A percentile compares a stretch with the other conserved stretches of the same genome.
Evolutionary conservation across 1,140 invertebrate species (phyloP).

Genomic region (Aradophagus sp.): DNA sequence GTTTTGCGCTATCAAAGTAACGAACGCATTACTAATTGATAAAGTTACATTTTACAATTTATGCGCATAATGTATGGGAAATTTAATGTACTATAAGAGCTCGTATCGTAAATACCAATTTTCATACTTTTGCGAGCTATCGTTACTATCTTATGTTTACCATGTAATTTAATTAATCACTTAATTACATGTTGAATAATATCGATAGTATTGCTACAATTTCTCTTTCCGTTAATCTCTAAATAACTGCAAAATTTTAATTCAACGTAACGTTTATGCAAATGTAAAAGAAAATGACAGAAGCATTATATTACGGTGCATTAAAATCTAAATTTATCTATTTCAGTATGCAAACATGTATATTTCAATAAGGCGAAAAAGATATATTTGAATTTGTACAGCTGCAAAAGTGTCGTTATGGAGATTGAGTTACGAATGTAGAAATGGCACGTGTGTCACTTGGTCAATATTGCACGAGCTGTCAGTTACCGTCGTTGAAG

Average conservation of each 20-base stretch:
- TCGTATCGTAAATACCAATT: conserved; percentile 37
- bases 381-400: conserved; percentile 37
- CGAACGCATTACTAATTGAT: conserved; percentile 44
- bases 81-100: conserved; percentile 37
- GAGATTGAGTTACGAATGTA: too few species aligned
- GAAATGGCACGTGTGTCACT: conserved; percentile 37
- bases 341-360: too few species aligned
- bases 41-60: conserved; percentile 49
- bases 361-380: conserved; percentile 13
- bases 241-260: too few species aligned
- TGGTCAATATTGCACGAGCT: conserved; percentile 32
- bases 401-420: conserved; percentile 34
- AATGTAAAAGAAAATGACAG: too few species aligned
- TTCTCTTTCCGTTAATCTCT: too few species aligned
- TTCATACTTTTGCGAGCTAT: conserved; percentile 27
- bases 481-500: conserved; percentile 5
- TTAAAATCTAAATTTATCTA: too few species aligned
- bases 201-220: too few species aligned
- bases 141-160: conserved; percentile 21
- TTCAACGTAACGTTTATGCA: too few species aligned
- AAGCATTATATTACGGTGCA: too few species aligned
- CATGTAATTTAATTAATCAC: conserved; percentile 45
- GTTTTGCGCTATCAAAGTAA: conserved; percentile 12
- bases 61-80: conserved; percentile 24
- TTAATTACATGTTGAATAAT: conserved; percentile 39